Base-by-base conservation (phyloP, 1,140 invertebrate species). In the Lucilia sericata region DNA sequence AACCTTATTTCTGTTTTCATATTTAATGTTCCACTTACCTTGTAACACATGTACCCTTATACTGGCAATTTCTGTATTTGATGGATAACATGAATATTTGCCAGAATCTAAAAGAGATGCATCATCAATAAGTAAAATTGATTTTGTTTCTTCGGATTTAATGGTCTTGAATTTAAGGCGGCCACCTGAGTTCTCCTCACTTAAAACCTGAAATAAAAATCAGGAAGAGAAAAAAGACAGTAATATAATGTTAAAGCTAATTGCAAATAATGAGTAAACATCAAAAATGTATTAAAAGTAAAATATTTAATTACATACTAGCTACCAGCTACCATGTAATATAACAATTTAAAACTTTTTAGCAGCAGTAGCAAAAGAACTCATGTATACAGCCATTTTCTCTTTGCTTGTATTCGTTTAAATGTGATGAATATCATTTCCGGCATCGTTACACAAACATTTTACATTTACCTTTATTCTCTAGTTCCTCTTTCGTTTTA, bases 21-120 rank as follows among this genome's bases (percentile, higher is more conserved):
- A 21, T 13, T 17, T 55, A 12, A 55, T 55, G 17, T 4, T 55
- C 8, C 65, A 90, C 89, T 90, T 83, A 91, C 91, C 91, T 85
- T 91, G 91, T 47, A 91, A 87, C 2, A 91, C 93, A 81, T 93
- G 93, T 42, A 93, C 93, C 82, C 92, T 91, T 85, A 93, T 92
- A 85, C 91, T 92, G 85, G 92, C 92, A 81, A 92, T 92, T 82
- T 93, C 92, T 30, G 93, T 92, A 84, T 93, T 92, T 76, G 91
- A 91, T 85, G 92, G 92, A 85, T 91, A 89, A 86, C 92, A 93
- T 8, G 91, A 92, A 88, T 92, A 92, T 86, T 91, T 91, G 74
- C 92, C 92, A 0, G 92, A 92, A 85, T 93, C 92, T 81, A 88
- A 86, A 82, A 91, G 84, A 86, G 91, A 90, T 81, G 91, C 90